A percentile compares a stretch with the other conserved stretches of the same genome.
phyloP scores from a whole-genome alignment of 2,888 invertebrate genomes.

The Drosophila bunnanda region DNA sequence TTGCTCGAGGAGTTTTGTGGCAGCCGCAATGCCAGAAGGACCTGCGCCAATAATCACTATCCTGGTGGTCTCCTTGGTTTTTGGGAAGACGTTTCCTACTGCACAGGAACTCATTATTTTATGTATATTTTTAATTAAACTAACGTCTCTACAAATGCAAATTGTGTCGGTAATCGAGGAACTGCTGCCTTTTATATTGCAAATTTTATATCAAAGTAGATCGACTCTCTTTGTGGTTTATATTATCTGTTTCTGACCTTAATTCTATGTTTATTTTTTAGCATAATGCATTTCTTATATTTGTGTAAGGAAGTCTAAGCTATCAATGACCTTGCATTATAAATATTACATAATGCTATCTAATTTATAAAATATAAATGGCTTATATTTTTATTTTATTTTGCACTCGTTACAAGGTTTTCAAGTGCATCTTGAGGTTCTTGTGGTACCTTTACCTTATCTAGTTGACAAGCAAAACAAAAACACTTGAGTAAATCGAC shows the following conservation, averaged over 20 bases:
- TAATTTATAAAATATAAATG: not conserved
- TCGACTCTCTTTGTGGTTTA: constrained; percentile 1
- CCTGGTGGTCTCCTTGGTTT: constrained; percentile 67
- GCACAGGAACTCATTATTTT: constrained; percentile 16
- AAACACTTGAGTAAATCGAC: constrained; percentile 17
- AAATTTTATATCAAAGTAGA: constrained; percentile 1
- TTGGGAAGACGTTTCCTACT: not conserved
- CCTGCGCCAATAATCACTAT: constrained; percentile 84
- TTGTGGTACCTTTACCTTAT: constrained; percentile 25
- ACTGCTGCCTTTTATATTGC: constrained; percentile 13
- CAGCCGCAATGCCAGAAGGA: constrained; percentile 84
- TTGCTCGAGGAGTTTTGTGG: constrained; percentile 82
- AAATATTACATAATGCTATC: not conserved
- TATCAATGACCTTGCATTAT: not conserved
- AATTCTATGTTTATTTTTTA: no score
- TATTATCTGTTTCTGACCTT: not conserved
- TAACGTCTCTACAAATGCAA: not conserved
- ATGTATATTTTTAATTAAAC: not conserved
- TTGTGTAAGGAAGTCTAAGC: no score
- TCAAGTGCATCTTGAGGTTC: constrained; percentile 30
- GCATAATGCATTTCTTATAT: no score
- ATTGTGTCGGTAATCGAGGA: not conserved
- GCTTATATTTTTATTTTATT: not conserved
- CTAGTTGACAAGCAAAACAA: constrained; percentile 2
- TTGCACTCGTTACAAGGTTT: constrained; percentile 12